Conservation (phyloP, 2,888 invertebrate genomes). For the Dermolepida albohirtum region DNA sequence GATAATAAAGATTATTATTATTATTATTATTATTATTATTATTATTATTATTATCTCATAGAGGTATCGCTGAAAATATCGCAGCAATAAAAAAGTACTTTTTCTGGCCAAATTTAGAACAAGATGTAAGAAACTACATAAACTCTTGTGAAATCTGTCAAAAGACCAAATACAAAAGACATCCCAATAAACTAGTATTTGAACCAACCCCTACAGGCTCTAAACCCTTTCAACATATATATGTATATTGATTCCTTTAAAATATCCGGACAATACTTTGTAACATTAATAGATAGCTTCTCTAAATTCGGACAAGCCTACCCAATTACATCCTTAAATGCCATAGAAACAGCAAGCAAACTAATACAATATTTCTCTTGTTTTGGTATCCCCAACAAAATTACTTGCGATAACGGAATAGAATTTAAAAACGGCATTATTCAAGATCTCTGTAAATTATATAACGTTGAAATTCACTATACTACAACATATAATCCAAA, state of each 20-base stretch:
- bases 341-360: conserved; percentile 44
- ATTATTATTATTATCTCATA: too few relatives aligned
- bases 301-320: conserved; percentile 46
- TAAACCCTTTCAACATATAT: too few relatives aligned
- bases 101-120: conserved; percentile 37
- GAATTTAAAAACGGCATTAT: conserved; percentile 47
- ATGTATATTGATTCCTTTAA: conserved; percentile 38
- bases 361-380: conserved; percentile 46
- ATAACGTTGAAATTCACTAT: conserved; percentile 48
- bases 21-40: too few relatives aligned
- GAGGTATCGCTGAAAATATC: conserved; percentile 29
- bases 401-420: conserved; percentile 47
- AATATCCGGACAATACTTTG: conserved; percentile 41
- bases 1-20: too few relatives aligned
- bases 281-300: too few relatives aligned
- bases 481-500: conserved; percentile 45
- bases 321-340: conserved; percentile 33
- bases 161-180: too few relatives aligned
- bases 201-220: too few relatives aligned
- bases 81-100: conserved; percentile 32
- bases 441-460: conserved; percentile 45
- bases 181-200: too few relatives aligned
- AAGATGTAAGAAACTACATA: conserved; percentile 26
- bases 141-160: too few relatives aligned
- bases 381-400: conserved; percentile 45